Evolutionary conservation across 2,797 vertebrate genomes (phyloP), one percentile per base, ranked within the genome.

Genomic region (Tangara arthus): DNA sequence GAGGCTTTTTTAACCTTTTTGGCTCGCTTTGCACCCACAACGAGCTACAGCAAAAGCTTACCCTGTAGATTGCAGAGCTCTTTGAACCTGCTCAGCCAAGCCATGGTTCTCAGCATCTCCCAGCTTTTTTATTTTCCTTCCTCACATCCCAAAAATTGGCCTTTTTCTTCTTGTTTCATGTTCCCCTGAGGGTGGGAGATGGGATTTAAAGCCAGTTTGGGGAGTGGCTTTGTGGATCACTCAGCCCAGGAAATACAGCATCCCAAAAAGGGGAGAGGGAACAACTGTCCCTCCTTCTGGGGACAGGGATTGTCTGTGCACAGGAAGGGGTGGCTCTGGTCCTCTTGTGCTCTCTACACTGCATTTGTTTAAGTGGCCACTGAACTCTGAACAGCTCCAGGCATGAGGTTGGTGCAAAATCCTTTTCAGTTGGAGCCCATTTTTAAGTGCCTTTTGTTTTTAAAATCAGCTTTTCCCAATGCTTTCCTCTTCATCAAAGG

Each of bases 381-480:
- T 17, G 3, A 46, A 55, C n/a, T 24, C 55, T 6, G 15, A 89
- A 66, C 76, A 34, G 50, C 83, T 63, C 55, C 35, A 9, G 61
- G 50, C 41, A 23, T 26, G 71, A 53, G 47, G 37, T 56, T 79
- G 55, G 35, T 81, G 65, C 86, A 56, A 68, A 87, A 60, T 28
- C 73, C 59, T 86, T 97, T 95, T 95, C 68, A 56, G 90, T 94
- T 47, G 4, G 28, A 82, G 70, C 42, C 44, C 77, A 35, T 81
- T 91, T 93, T 94, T 96, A 97, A 97, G 95, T 97, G 97, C 95
- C 95, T 97, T 96, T 95, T 94, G 70, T 95, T 85, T 82, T 70
- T 34, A 59, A 34, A 78, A 63, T 77, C 83, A 68, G 70, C 90
- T 97, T 96, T 81, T 76, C 82, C 93, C 70, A 6, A 34, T 75